Evolutionary conservation across 2,113 vertebrate genomes (phyloP), one percentile per base, ranked within the genome.

Genomic region (Eleginops maclovinus): DNA sequence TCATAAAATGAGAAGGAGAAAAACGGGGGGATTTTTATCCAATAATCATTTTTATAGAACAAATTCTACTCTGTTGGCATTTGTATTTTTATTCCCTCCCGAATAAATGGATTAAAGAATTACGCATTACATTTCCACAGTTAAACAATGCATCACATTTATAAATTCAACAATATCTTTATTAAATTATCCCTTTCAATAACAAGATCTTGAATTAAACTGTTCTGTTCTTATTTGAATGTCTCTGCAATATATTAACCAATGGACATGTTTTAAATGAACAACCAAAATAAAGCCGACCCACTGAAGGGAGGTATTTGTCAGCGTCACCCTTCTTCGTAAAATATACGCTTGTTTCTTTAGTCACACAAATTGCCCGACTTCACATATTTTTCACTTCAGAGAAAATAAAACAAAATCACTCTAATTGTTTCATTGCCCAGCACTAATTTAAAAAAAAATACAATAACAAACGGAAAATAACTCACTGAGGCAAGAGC

Each of bases 401-500:
- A 66, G 44, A 55, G 49, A 56, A 59, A 62, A 72, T 26, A 41
- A 73, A 73, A 40, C 31, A 64, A 75, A 81, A 78, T 56, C 28
- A 73, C 22, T 51, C 7, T 44, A 64, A 70, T 60, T 67, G 63
- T 79, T 84, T 86, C 75, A 84, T 71, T 84, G 63, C 58, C 77
- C 67, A 58, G 62, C 67, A 74, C 59, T 70, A 82, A 84, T 73
- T 62, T n/a, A 60, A 15, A 82, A 73, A 79, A 0, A 47, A 47
- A 17, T 1, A 62, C 8, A 44, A 24, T 24, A 43, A 62, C 22
- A 14, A 72, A 81, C 26, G 49, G 10, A 73, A 60, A 65, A 73
- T 5, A 9, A 87, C 96, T 96, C 92, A 99, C 98, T 84, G 98
- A 99, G 83, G 98, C 98, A 87, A 99, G 94, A 63, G 98, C 98